A percentile compares a stretch with the other conserved stretches of the same genome.
Conservation (phyloP, 2,113 vertebrate species). For the Salvelinus alpinus region DNA sequence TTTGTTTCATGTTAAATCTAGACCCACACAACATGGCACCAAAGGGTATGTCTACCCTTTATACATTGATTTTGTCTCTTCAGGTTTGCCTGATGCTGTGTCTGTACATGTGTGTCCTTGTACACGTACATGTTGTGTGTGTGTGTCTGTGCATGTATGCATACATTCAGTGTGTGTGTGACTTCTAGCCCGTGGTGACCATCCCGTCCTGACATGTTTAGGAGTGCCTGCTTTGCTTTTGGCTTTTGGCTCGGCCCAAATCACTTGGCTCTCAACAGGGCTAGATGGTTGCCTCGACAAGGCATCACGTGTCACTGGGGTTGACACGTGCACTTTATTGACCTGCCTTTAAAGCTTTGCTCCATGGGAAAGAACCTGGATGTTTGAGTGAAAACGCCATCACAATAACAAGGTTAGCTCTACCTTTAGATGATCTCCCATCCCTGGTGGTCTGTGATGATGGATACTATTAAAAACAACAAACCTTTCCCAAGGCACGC, state of each 20-base stretch:
- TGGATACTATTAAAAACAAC: neutral
- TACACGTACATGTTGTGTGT: neutral
- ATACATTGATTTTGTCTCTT: neutral
- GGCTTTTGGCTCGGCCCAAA: neutral
- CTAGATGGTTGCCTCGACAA: slow-evolving; percentile 11
- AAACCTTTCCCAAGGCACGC: too few relatives aligned
- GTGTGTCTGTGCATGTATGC: slow-evolving; percentile 3
- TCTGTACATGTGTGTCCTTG: too few relatives aligned
- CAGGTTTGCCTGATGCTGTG: neutral
- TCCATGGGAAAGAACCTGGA: neutral
- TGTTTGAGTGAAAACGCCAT: neutral
- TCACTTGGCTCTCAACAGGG: slow-evolving; percentile 4
- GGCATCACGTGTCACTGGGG: neutral
- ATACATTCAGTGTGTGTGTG: neutral
- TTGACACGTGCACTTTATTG: too few relatives aligned
- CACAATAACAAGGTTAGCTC: neutral
- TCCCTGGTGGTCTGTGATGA: neutral
- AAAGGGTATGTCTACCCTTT: neutral
- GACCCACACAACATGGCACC: neutral
- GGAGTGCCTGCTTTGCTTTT: neutral
- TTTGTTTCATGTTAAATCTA: neutral
- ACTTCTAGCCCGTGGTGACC: neutral
- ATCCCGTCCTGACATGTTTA: slow-evolving; percentile 9
- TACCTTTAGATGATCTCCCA: neutral
- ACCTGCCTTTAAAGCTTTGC: neutral